Evolutionary conservation across 2,797 vertebrate species (phyloP).

Genomic region (Gambelia wislizenii): DNA sequence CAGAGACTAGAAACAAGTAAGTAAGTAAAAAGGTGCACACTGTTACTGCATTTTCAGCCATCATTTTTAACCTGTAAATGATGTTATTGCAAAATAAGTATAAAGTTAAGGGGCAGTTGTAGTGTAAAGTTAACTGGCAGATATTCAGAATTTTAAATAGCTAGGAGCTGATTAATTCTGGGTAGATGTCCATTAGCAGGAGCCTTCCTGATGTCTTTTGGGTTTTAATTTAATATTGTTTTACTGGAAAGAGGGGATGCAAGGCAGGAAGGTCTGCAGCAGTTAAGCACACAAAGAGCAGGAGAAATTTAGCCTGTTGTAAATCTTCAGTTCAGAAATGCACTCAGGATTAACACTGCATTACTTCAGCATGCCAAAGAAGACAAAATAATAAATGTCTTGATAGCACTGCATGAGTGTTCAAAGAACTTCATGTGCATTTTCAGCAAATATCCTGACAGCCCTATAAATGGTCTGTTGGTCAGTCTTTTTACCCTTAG

Average conservation of each 20-base stretch:
- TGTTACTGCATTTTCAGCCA: neutral
- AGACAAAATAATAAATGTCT: neutral
- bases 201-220: neutral
- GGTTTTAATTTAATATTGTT: neutral
- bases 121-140: neutral
- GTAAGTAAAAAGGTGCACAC: neutral
- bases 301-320: neutral
- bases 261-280: neutral
- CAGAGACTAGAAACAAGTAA: neutral
- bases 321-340: neutral
- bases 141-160: neutral
- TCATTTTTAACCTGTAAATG: neutral
- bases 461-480: neutral
- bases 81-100: neutral
- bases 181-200: neutral
- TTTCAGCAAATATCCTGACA: neutral
- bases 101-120: neutral
- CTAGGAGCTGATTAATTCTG: neutral
- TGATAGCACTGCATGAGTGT: neutral
- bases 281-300: neutral
- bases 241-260: constrained; percentile 3
- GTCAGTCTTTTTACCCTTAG: neutral
- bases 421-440: neutral
- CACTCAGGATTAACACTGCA: neutral
- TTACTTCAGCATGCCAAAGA: neutral